Percentiles rank a stretch among this genome's conserved stretches.
These are phyloP conservation scores for Perognathus longimembris DNA, from an alignment of 2,113 vertebrate species.

Conservation along the genomic window DNA sequence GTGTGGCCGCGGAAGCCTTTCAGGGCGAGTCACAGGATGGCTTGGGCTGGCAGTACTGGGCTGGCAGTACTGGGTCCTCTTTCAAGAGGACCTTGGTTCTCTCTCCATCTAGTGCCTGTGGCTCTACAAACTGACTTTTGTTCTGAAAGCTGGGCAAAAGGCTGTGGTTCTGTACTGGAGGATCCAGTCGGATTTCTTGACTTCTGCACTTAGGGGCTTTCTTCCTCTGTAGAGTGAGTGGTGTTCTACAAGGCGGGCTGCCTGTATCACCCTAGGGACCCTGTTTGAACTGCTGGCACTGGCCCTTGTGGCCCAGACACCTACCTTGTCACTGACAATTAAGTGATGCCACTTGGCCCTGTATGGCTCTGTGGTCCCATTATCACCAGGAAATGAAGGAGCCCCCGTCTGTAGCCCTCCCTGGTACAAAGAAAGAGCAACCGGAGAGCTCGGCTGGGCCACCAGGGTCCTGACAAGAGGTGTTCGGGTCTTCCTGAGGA, in stretches of 20 bases:
- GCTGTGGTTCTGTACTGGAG: neutral
- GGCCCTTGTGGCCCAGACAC: too few species aligned
- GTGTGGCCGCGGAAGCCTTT: neutral
- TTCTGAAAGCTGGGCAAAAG: neutral
- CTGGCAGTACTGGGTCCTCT: neutral
- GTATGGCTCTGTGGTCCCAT: neutral
- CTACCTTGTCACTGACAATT: neutral
- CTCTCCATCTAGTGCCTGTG: neutral
- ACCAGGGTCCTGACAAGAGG: neutral
- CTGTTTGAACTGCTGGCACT: too few species aligned
- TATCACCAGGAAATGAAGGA: neutral
- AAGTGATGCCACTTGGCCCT: neutral
- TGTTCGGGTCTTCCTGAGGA: neutral
- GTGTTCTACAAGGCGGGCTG: neutral
- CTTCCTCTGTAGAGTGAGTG: neutral
- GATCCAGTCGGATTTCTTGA: too few species aligned
- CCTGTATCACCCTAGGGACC: neutral
- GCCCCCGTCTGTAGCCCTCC: neutral
- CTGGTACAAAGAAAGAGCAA: neutral
- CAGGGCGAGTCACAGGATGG: neutral
- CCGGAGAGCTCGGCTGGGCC: neutral
- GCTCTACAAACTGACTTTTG: neutral
- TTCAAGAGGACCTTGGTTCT: neutral
- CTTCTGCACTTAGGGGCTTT: neutral
- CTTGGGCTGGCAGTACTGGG: neutral